Base-by-base conservation (phyloP, 2,113 vertebrate genomes). In the Actenoides lindsayi region DNA sequence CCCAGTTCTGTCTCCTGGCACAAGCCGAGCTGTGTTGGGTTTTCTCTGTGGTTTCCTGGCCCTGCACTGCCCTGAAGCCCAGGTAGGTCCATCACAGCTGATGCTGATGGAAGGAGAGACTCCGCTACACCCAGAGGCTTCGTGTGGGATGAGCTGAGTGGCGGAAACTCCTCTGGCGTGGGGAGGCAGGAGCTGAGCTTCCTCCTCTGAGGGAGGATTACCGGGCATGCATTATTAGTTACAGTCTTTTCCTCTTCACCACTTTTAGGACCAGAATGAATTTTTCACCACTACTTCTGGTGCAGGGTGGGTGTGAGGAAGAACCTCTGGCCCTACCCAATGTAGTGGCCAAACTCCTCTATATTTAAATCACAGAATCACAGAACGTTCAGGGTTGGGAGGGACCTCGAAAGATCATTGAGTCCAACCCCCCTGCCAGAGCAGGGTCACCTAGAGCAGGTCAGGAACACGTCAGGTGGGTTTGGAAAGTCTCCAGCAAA, bases 61-160 rank as follows among this genome's bases (percentile, higher is more conserved):
- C 39, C n/a, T 24, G 53, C 51, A 14, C 14, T 44, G 71, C 25
- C 50, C 35, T 8, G 1, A 46, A 16, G 30, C 11, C 44, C 69
- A 14, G 57, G 46, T 31, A 4, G 46, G 35, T 67, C 71, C 51
- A 35, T 37, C 37, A 2, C 0, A 1, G 42, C 1, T 0, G 16
- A 20, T 33, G 69, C 31, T 1, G 7, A 25, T 5, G 62, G 76
- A 48, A 17, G 23, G 37, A 51, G 14, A 27, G 56, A 42, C 65
- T 16, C 37, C 2, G 13, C 39, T 42, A 7, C 18, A 16, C 19
- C 35, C n/a, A 2, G 20, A 35, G 37, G 33, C 41, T 62, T 65
- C 24, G 4, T 1, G 1, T 0, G 2, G 54, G 59, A 44, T 56
- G 5, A 27, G 54, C 28, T 14, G 25, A 51, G 17, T 4, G 0